These are phyloP conservation scores for Bostrychus sinensis DNA, from an alignment of 2,113 vertebrate species.

Conservation along the genomic window DNA sequence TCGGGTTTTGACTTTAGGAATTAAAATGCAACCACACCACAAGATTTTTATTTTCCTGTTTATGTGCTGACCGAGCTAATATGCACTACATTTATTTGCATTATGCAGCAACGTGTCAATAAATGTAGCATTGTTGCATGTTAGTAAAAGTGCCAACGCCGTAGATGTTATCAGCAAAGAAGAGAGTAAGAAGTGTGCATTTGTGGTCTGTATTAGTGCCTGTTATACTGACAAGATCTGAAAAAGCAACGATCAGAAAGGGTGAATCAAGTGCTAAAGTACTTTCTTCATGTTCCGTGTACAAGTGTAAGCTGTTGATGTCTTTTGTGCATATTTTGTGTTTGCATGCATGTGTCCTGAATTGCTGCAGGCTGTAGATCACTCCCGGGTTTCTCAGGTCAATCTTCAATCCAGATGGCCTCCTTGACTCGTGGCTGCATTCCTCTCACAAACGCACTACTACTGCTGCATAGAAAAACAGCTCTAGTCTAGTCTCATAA, in stretches of 20 bases:
- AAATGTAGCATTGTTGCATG: too few relatives aligned
- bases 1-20: too few relatives aligned
- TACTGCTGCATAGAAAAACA: not conserved
- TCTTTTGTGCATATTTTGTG: constrained; percentile 14
- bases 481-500: too few relatives aligned
- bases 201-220: too few relatives aligned
- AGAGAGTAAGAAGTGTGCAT: not conserved
- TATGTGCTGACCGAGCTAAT: not conserved
- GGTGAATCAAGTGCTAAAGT: not conserved
- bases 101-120: too few relatives aligned
- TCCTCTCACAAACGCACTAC: constrained; percentile 46
- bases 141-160: not conserved
- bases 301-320: constrained; percentile 16
- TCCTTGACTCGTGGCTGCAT: constrained; percentile 44
- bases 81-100: not conserved
- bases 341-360: constrained; percentile 26
- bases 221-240: too few relatives aligned
- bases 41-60: not conserved
- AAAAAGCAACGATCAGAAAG: too few relatives aligned
- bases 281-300: constrained; percentile 19
- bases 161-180: not conserved
- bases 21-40: not conserved
- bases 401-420: constrained; percentile 72
- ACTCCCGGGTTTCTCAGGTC: constrained; percentile 63
- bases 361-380: constrained; percentile 60